Evolutionary conservation across 2,113 vertebrate genomes (phyloP), one percentile per base, ranked within the genome.

Genomic region (Dinomys branickii): DNA sequence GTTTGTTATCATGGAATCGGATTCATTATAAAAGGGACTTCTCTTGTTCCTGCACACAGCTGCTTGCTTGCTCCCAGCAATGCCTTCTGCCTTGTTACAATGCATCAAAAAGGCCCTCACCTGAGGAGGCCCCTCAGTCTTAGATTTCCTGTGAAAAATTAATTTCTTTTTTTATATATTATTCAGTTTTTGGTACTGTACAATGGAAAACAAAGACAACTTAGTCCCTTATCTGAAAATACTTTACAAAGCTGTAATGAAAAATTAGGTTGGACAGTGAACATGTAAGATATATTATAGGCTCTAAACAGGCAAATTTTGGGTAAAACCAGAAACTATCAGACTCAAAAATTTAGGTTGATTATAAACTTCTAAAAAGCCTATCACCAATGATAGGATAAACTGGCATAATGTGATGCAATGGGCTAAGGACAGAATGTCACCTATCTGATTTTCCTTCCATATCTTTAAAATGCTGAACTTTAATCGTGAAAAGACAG

Each of bases 1-100:
- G 24, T n/a, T 52, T 33, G 6, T 1, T 52, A 20, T 7, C 44
- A n/a, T 1, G 30, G 17, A 12, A 75, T 12, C 3, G 2, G 19
- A 38, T 73, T 44, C 41, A 28, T 69, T 41, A 44, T 58, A 69
- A 83, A 83, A 58, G 50, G 24, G 26, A 71, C 17, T 52, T 58
- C 81, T 67, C 10, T 56, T 9, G 50, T 3, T 81, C 33, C 44
- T 54, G 78, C 50, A 54, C 26, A 75, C 10, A 75, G 38, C 11
- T 75, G 33, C 59, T 90, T 61, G 50, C 35, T 56, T 11, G 14
- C 54, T 26, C 63, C 38, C 44, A 41, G 13, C 5, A n/a, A 88
- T 58, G 19, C 11, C 80, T 58, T 82, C 80, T 38, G 20, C 10
- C 52, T 56, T 58, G 20, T 38, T 26, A 80, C 33, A 44, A 35